Evolutionary conservation across 2,888 invertebrate genomes (phyloP), one percentile per base, ranked within the genome.

Genomic region (Drosophila pseudotalamancana): DNA sequence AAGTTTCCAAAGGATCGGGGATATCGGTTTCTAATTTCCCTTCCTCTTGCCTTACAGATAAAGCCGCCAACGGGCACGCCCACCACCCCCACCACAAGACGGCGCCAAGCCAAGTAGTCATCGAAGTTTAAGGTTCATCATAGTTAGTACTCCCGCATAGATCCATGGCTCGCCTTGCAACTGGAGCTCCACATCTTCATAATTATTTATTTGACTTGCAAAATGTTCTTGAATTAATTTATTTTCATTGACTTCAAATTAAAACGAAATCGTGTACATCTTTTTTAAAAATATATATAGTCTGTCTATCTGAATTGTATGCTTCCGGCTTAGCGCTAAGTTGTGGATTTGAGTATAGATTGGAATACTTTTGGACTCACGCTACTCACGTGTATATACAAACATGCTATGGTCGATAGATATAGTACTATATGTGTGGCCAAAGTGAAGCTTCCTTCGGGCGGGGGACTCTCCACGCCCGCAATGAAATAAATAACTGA

Each of bases 61-160:
- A 91, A 90, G 68, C 91, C 91, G 49, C 91, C 91, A 5, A 89
- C 84, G 51, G 88, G 89, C 63, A 87, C 89, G 40, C 90, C 91
- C 39, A 90, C 89, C 42, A 91, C 91, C 48, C 91, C 91, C 18
- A 62, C 80, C 35, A 88, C 90, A 56, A 90, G 87, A 77, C 89
- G 90, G 46, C 87, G 87, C 50, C 55, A 70, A 76, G 84, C 84
- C 68, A 85, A 85, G 61, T 85, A 87, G 80, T 66, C 53, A 55
- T 40, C 60, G 53, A 55, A 25, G 68, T 54, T 37, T 71, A 74
- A 64, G 64, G 32, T 42, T 65, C 81, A 80, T 63, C 56, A 55
- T 62, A 78, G 59, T 60, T 78, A 73, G 53, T 49, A 40, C 29
- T n/a, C 45, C 23, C 16, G 29, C 42, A 31, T 34, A 21, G 46